Base-by-base conservation (phyloP, 2,113 vertebrate species). In the Vidua chalybeata region DNA sequence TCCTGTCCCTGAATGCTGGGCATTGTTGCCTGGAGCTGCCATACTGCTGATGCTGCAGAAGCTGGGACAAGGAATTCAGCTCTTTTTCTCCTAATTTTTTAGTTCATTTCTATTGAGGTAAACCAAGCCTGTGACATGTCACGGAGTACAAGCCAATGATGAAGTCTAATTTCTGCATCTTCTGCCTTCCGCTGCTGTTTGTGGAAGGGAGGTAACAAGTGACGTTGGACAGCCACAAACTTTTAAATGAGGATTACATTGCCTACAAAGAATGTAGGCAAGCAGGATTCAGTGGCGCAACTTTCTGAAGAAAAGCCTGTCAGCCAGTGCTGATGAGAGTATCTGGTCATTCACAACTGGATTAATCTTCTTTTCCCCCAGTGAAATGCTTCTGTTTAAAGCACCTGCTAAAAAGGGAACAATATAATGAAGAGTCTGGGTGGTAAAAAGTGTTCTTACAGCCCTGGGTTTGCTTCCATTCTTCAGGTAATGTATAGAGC, bases 221-320 rank as follows among this genome's bases (percentile, higher is more conserved):
- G 75, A 86, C 7, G 4, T 80, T 79, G 86, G 84, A 35, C 37
- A 86, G 90, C 88, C 79, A 81, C 83, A 62, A 73, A 84, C 81
- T 94, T 94, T 87, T 91, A 91, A 91, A 91, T 84, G 90, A 80
- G 93, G 86, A 92, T 97, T 96, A 39, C 94, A 66, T 64, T 91
- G 45, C 81, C 68, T 88, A 46, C 68, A 58, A 97, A 90, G 95
- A 97, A 96, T 97, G 96, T 18, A 74, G 92, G 94, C 89, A 73
- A 88, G 94, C 95, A 89, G 94, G 96, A 72, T 68, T 55, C 41
- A 69, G 87, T 84, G 93, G 58, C 11, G 87, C 81, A 96, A 67
- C 72, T 90, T 95, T 74, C 54, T 20, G 23, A 81, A 81, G 88
- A 39, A 75, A 94, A 94, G 61, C 66, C 58, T 16, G 58, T 82